Evolutionary conservation across 2,113 vertebrate genomes (phyloP).

Genomic region (Corythoichthys haematopterus): DNA sequence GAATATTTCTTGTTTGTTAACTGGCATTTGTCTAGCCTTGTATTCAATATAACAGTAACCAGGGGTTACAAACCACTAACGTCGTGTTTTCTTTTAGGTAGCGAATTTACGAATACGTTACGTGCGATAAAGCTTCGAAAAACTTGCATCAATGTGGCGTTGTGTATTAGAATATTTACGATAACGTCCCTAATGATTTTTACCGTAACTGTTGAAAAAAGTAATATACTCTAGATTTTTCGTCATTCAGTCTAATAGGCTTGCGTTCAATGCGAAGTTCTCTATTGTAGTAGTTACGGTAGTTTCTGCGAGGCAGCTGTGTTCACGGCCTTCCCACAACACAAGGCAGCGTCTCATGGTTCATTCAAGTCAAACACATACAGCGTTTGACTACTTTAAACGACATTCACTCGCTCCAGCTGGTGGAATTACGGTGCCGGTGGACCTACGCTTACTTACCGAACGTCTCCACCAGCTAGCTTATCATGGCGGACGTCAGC

Average conservation of each 20-base stretch:
- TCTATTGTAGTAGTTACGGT: conserved; percentile 35
- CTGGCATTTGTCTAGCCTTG: too few species aligned
- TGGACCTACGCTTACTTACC: conserved; percentile 43
- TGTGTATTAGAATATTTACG: not conserved
- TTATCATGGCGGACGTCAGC: conserved; percentile 85
- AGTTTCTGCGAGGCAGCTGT: conserved; percentile 10
- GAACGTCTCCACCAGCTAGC: conserved; percentile 31
- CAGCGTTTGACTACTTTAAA: conserved; percentile 23
- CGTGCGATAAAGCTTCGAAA: too few species aligned
- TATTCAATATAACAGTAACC: too few species aligned
- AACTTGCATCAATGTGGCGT: not conserved
- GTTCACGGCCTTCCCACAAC: conserved; percentile 47
- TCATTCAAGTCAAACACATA: conserved; percentile 55
- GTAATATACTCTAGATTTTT: not conserved
- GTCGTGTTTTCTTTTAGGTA: too few species aligned
- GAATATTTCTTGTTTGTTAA: too few species aligned
- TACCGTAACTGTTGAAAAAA: not conserved
- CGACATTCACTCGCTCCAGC: conserved; percentile 39
- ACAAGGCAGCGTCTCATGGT: conserved; percentile 46
- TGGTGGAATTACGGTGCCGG: conserved; percentile 37
- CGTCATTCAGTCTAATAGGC: too few species aligned
- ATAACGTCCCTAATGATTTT: not conserved
- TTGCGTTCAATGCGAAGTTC: not conserved
- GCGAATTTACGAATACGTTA: too few species aligned
- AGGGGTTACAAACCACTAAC: too few species aligned